Conservation (phyloP, 2,797 vertebrate genomes). For the Meriones psammophilus region DNA sequence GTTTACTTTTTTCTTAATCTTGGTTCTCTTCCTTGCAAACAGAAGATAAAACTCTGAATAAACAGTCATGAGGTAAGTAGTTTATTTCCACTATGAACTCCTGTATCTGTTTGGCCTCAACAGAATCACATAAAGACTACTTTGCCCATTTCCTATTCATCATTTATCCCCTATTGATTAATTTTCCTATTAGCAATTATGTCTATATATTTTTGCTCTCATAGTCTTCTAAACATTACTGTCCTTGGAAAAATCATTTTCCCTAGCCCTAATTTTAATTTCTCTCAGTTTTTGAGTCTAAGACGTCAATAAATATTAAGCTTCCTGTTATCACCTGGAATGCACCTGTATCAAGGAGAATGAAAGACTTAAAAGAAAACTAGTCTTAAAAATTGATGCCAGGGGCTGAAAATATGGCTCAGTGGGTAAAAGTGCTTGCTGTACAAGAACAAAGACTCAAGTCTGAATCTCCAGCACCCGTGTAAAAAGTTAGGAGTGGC, state of each 20-base stretch:
- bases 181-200: conserved; percentile 62
- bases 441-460: not conserved
- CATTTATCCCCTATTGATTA: conserved; percentile 61
- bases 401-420: not conserved
- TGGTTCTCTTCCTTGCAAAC: not conserved
- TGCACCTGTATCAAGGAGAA: conserved; percentile 55
- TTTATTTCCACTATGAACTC: no score
- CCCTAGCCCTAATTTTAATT: conserved; percentile 39
- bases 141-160: conserved; percentile 18
- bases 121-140: conserved; percentile 23
- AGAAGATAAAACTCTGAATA: conserved; percentile 37
- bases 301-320: conserved; percentile 34
- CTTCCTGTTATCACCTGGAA: conserved; percentile 1
- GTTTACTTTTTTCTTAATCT: conserved; percentile 62
- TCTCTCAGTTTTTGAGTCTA: conserved; percentile 49
- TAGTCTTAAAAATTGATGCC: conserved; percentile 25
- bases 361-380: conserved; percentile 49
- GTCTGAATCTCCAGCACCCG: not conserved
- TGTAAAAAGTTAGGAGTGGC: not conserved
- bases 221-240: conserved; percentile 50
- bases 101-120: conserved; percentile 43
- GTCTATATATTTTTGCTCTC: conserved; percentile 46
- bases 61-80: no score
- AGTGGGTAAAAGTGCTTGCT: not conserved
- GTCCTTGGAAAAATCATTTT: conserved; percentile 16